These are phyloP conservation scores for Delphinus delphis DNA, from an alignment of 2,113 vertebrate species.

Conservation along the genomic window DNA sequence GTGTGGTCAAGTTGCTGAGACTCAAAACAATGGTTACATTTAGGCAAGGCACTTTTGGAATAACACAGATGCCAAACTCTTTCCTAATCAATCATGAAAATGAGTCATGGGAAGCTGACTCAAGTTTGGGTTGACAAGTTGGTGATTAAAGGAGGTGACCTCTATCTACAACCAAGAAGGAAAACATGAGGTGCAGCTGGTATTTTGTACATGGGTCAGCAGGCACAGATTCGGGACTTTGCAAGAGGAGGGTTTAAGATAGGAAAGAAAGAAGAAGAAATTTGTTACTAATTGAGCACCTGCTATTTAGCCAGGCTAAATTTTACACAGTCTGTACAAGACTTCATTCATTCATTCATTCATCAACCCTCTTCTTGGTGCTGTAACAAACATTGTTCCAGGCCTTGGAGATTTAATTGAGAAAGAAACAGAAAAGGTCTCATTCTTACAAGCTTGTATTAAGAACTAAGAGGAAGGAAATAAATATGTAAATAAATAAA, in stretches of 20 bases:
- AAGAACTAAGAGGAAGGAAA: neutral
- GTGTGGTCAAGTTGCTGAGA: neutral
- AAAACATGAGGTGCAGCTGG: neutral
- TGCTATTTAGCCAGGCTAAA: neutral
- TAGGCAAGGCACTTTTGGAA: neutral
- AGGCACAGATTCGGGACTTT: neutral
- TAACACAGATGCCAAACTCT: neutral
- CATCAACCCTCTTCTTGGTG: neutral
- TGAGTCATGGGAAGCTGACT: neutral
- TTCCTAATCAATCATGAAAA: neutral
- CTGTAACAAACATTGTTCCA: neutral
- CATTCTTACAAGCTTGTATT: neutral
- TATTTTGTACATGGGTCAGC: neutral
- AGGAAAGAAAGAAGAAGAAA: neutral
- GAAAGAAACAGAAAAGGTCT: neutral
- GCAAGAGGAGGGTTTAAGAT: neutral
- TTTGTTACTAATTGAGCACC: neutral
- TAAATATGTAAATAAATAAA: neutral
- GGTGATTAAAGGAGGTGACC: neutral
- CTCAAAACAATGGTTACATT: neutral
- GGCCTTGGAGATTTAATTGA: neutral
- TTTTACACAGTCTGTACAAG: neutral
- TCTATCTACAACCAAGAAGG: neutral
- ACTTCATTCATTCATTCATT: neutral
- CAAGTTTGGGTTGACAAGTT: neutral